Percentiles rank a stretch among this genome's conserved stretches.
phyloP scores from a whole-genome alignment of 2,888 invertebrate genomes.

The Eristalinus aeneus region DNA sequence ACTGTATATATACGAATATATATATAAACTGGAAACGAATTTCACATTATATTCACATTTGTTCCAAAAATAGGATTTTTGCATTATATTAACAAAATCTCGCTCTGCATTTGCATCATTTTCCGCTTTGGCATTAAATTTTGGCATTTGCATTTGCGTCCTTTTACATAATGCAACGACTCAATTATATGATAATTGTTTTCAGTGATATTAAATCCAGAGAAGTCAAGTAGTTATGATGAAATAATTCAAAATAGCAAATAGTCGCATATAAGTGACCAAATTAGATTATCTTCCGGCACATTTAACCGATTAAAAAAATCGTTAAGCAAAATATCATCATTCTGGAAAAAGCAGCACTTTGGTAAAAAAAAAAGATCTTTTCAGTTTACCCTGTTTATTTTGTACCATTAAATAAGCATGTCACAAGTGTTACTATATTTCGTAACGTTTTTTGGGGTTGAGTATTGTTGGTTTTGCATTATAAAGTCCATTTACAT shows the following conservation, averaged over 20 bases:
- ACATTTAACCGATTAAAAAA: constrained; percentile 78
- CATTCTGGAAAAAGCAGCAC: background rate
- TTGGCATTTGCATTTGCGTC: constrained; percentile 47
- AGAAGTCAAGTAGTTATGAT: background rate
- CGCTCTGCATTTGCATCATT: background rate
- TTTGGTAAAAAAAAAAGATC: constrained; percentile 2
- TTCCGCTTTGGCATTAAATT: background rate
- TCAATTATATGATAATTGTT: constrained; percentile 39
- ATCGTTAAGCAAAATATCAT: constrained; percentile 72
- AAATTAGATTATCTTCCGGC: constrained; percentile 80
- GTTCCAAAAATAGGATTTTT: no score
- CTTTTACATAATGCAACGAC: constrained; percentile 36
- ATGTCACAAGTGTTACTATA: constrained; percentile 24
- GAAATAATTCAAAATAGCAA: constrained; percentile 74
- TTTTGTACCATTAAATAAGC: constrained; percentile 53
- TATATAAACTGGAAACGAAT: no score
- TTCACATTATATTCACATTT: no score
- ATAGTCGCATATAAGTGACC: constrained; percentile 80
- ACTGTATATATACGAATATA: no score
- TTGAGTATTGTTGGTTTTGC: constrained; percentile 17
- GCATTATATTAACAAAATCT: no score
- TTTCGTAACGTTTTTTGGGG: background rate
- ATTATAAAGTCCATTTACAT: constrained; percentile 5
- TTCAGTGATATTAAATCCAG: background rate
- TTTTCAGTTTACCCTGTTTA: constrained; percentile 19